phyloP scores from a whole-genome alignment of 2,888 invertebrate species.

The Agrochola litura region DNA sequence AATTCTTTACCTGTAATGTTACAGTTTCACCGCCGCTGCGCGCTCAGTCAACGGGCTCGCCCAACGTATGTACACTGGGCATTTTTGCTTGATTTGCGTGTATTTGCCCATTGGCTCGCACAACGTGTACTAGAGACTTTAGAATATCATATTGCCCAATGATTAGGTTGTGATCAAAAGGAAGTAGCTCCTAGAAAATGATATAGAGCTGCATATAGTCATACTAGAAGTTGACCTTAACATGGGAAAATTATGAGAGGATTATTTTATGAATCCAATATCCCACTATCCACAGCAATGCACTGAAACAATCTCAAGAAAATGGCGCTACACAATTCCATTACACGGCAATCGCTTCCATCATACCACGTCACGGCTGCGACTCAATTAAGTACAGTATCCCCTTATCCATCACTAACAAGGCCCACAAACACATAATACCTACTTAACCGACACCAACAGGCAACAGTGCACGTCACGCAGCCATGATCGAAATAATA shows the following conservation, averaged over 20 bases:
- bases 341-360: constrained; percentile 18
- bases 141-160: too few species aligned
- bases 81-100: too few species aligned
- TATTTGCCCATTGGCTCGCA: too few species aligned
- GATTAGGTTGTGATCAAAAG: neutral
- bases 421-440: constrained; percentile 47
- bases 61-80: too few species aligned
- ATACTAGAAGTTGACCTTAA: neutral
- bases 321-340: neutral
- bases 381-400: constrained; percentile 39
- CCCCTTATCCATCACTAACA: constrained; percentile 49
- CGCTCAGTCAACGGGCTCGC: too few species aligned
- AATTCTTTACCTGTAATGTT: too few species aligned
- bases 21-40: too few species aligned
- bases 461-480: constrained; percentile 65
- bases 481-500: constrained; percentile 67
- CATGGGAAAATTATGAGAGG: neutral
- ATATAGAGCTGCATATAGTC: too few species aligned
- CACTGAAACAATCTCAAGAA: neutral
- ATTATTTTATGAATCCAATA: neutral
- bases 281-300: neutral
- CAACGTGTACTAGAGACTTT: too few species aligned
- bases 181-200: neutral
- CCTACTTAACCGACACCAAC: constrained; percentile 55
- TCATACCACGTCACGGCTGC: constrained; percentile 21